Evolutionary conservation across 2,797 vertebrate genomes (phyloP).

Genomic region (Ptychobarbus kaznakovi): DNA sequence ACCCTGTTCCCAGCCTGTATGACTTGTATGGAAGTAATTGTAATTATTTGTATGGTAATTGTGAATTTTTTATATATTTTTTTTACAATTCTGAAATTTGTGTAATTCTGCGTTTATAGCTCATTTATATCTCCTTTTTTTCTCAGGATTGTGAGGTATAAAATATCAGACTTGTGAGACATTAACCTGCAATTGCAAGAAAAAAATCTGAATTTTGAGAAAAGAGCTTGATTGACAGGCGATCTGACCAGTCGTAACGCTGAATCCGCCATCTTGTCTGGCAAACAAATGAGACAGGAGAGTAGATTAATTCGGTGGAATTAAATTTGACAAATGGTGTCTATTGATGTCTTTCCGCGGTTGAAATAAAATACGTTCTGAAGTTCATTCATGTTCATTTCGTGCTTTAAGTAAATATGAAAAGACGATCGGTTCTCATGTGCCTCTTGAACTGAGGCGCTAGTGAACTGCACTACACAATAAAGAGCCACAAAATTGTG

Average conservation of each 20-base stretch:
- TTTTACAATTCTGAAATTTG: background rate
- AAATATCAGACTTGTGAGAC: background rate
- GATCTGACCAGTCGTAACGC: too few relatives aligned
- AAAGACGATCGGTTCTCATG: background rate
- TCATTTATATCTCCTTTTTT: background rate
- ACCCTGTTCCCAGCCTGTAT: background rate
- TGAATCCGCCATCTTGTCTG: too few relatives aligned
- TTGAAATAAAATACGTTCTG: too few relatives aligned
- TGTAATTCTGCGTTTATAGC: background rate
- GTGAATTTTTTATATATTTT: background rate
- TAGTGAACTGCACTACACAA: background rate
- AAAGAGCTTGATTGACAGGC: background rate
- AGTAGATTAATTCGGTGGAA: too few relatives aligned
- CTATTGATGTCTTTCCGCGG: too few relatives aligned
- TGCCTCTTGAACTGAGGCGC: background rate
- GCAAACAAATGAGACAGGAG: too few relatives aligned
- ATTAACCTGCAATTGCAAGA: background rate
- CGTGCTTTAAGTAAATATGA: background rate
- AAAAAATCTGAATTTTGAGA: background rate
- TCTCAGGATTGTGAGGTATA: background rate
- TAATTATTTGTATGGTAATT: background rate
- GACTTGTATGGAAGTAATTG: background rate
- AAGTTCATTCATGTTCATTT: background rate
- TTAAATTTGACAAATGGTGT: too few relatives aligned
- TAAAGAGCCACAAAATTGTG: background rate